Percentiles rank a stretch among this genome's conserved stretches.
Evolutionary conservation across 2,113 vertebrate species (phyloP).

Genomic region (Phalacrocorax aristotelis): DNA sequence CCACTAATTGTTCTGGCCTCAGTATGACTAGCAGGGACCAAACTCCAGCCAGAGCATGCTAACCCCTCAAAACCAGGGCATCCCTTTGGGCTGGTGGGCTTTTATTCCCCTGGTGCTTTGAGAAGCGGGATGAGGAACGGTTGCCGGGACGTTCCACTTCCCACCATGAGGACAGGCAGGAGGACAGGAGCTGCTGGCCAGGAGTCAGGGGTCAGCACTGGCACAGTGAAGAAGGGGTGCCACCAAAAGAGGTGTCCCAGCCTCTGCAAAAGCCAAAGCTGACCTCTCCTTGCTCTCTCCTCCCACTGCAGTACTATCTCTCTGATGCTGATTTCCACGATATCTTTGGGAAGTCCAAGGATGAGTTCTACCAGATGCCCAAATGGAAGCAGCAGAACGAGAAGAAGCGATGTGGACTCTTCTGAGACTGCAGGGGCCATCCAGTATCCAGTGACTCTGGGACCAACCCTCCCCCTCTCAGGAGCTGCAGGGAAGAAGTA

Average conservation of each 20-base stretch:
- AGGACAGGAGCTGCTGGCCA: neutral
- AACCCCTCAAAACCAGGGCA: neutral
- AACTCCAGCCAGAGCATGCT: neutral
- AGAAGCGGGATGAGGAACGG: neutral
- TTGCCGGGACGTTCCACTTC: neutral
- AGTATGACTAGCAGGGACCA: neutral
- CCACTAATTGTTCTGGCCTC: neutral
- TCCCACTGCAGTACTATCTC: slow-evolving; percentile 78
- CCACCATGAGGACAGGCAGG: neutral
- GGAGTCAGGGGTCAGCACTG: neutral
- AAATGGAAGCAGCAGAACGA: slow-evolving; percentile 87
- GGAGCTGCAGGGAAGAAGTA: neutral
- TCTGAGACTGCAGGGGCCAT: slow-evolving; percentile 68
- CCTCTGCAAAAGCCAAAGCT: neutral
- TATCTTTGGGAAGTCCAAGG: slow-evolving; percentile 82
- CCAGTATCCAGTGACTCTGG: neutral
- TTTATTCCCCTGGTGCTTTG: neutral
- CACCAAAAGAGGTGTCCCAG: neutral
- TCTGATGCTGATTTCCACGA: slow-evolving; percentile 84
- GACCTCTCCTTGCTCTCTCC: neutral
- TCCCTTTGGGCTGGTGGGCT: neutral
- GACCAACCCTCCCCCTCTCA: neutral
- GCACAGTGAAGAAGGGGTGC: neutral
- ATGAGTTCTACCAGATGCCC: slow-evolving; percentile 85
- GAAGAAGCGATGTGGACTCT: slow-evolving; percentile 88